Conservation (phyloP, 2,888 invertebrate species). For the Hedychridium roseum region DNA sequence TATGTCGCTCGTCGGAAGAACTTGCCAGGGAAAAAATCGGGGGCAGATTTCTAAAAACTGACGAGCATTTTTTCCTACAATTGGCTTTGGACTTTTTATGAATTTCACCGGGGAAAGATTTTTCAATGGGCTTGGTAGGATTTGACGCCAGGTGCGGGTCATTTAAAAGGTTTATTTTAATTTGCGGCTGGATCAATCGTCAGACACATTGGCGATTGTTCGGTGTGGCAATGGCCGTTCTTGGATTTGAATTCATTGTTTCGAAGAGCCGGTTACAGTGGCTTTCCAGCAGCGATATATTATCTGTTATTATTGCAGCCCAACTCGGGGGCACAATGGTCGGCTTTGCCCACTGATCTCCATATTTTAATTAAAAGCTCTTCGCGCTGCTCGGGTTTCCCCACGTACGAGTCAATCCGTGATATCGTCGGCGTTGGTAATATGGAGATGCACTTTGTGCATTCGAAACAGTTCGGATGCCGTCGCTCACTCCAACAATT, state of each 20-base stretch:
- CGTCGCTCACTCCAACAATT: too few species aligned
- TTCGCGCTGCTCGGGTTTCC: too few species aligned
- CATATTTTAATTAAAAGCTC: constrained; percentile 61
- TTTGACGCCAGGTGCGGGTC: too few species aligned
- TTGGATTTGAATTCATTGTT: constrained; percentile 57
- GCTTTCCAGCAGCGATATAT: constrained; percentile 51
- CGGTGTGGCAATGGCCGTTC: constrained; percentile 42
- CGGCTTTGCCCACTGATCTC: constrained; percentile 56
- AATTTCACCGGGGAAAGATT: too few species aligned
- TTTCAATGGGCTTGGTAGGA: too few species aligned
- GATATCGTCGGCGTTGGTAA: not conserved
- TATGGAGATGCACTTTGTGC: too few species aligned
- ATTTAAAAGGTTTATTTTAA: too few species aligned
- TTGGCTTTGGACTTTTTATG: too few species aligned
- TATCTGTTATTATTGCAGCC: constrained; percentile 60
- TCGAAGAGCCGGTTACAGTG: constrained; percentile 42
- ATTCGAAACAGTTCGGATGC: too few species aligned
- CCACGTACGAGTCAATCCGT: not conserved
- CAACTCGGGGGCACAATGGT: constrained; percentile 51
- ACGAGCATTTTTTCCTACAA: too few species aligned
- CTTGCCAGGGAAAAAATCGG: constrained; percentile 2
- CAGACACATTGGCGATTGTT: constrained; percentile 51
- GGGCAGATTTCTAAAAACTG: too few species aligned
- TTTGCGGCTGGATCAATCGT: too few species aligned
- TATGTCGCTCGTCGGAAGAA: constrained; percentile 14